Percentiles rank a stretch among this genome's conserved stretches.
Conservation (phyloP, 2,113 vertebrate species). For the Megaceryle maxima region DNA sequence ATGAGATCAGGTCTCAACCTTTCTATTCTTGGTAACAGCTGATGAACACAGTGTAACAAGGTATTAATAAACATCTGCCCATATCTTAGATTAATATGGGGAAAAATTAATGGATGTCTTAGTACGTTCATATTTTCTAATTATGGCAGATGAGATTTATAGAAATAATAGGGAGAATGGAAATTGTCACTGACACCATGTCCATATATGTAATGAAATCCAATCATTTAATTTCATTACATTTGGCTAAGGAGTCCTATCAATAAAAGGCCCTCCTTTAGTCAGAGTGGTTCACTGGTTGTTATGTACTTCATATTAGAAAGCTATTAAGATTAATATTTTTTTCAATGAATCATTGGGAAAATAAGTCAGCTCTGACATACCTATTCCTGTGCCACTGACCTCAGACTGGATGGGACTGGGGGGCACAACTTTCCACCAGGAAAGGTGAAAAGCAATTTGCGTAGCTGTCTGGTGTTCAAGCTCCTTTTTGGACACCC, state of each 20-base stretch:
- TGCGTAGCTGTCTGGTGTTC: background rate
- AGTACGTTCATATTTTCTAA: constrained; percentile 61
- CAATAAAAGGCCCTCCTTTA: background rate
- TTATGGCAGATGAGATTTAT: constrained; percentile 67
- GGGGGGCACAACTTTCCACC: background rate
- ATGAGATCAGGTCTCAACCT: background rate
- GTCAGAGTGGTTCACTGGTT: constrained; percentile 18
- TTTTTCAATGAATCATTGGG: background rate
- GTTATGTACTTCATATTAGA: background rate
- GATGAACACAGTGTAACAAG: constrained; percentile 15
- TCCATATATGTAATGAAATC: constrained; percentile 40
- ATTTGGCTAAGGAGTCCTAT: constrained; percentile 20
- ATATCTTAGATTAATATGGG: constrained; percentile 40
- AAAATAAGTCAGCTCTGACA: background rate
- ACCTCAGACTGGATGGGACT: rapidly evolving
- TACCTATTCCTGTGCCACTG: background rate
- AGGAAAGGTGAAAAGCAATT: background rate
- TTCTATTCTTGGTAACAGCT: constrained; percentile 48
- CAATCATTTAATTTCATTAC: constrained; percentile 61
- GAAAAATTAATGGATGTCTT: constrained; percentile 61
- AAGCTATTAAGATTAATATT: constrained; percentile 11
- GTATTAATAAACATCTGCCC: constrained; percentile 61
- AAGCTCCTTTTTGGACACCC: background rate
- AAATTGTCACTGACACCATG: constrained; percentile 57
- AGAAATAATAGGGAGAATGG: constrained; percentile 37